Conservation (phyloP, 2,113 vertebrate genomes). For the Siphamia tubifer region DNA sequence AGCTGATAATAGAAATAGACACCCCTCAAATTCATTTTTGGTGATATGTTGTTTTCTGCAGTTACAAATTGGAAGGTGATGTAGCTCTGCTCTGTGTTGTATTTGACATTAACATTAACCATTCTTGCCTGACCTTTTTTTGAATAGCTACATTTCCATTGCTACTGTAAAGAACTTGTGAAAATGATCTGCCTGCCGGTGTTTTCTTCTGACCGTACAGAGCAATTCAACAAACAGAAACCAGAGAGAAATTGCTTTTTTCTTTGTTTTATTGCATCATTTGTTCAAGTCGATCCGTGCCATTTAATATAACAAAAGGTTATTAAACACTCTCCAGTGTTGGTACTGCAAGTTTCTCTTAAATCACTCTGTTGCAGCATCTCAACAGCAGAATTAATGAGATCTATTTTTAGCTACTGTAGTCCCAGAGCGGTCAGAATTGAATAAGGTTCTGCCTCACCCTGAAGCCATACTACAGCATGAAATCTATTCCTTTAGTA, state of each 20-base stretch:
- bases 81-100: neutral
- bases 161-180: neutral
- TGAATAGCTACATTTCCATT: neutral
- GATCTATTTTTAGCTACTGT: constrained; percentile 67
- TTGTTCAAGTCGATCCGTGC: constrained; percentile 15
- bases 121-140: neutral
- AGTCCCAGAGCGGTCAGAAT: constrained; percentile 64
- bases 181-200: constrained; percentile 1
- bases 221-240: constrained; percentile 15
- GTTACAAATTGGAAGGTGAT: neutral
- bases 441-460: constrained; percentile 64
- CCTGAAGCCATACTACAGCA: constrained; percentile 53
- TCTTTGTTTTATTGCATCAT: constrained; percentile 25
- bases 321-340: constrained; percentile 54
- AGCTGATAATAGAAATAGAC: neutral
- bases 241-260: neutral
- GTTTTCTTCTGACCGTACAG: neutral
- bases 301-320: constrained; percentile 50
- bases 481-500: constrained; percentile 44
- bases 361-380: constrained; percentile 71
- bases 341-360: constrained; percentile 57
- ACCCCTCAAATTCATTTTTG: neutral
- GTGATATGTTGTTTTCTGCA: neutral
- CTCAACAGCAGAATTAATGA: constrained; percentile 75
- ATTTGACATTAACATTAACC: neutral